Base-by-base conservation (phyloP, 2,888 invertebrate species). In the Acrobasis repandana region DNA sequence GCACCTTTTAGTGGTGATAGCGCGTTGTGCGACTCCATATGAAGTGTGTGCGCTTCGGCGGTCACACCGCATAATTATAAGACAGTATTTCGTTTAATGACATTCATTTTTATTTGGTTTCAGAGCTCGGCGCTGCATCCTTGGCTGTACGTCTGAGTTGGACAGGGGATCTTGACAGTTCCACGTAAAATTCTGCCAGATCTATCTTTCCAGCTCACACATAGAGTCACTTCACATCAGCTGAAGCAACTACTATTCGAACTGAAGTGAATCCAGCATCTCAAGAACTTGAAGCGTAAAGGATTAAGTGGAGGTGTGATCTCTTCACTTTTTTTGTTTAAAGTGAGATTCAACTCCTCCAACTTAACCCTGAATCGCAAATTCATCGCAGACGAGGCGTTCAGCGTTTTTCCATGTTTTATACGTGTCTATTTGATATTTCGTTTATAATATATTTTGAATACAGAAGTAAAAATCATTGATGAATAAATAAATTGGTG, bases 301-400 rank as follows among this genome's bases (percentile, higher is more conserved):
- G 89, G 90, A 86, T 86, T 86, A 93, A 93, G 93, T 93, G 93
- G 93, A 93, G 93, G 93, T 92, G 92, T 93, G 93, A 93, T 93
- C 93, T 93, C 93, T 93, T 93, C 93, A 93, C 93, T 93, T 93
- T 93, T 90, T 87, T 78, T 83, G 76, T 69, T 82, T 90, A 91
- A 93, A 93, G 93, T 93, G 93, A 93, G 93, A 93, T 93, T 93
- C 93, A 93, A 93, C 93, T 93, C 93, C 93, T 93, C 93, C 93
- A 93, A 92, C 92, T 93, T 93, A 93, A 92, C 85, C 88, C 92
- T 85, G 79, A 83, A 79, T 78, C 84, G 92, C 90, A 79, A 60
- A 70, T 61, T 71, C 85, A 62, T 65, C 82, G 49, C 68, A 69
- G 70, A 74, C 66, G 67, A 73, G 70, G 68, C 33, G 67, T 57